Percentiles rank a stretch among this genome's conserved stretches.
Evolutionary conservation across 2,797 vertebrate species (phyloP).

Genomic region (Telmatherina bonti): DNA sequence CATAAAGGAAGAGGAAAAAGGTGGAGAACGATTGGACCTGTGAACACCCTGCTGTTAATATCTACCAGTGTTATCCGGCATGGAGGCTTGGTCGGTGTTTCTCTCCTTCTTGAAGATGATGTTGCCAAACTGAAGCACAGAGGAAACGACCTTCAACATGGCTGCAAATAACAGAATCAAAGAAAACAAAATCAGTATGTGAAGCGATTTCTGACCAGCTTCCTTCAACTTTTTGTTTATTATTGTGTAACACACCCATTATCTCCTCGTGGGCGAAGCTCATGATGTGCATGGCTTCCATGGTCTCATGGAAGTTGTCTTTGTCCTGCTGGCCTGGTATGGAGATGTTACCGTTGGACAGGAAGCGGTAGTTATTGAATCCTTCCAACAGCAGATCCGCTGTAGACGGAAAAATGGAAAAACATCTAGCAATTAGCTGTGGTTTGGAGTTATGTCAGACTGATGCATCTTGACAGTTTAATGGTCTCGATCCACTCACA

Average conservation of each 20-base stretch:
- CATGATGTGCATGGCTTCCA: slow-evolving; percentile 99
- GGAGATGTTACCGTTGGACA: slow-evolving; percentile 96
- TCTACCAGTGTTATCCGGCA: slow-evolving; percentile 99
- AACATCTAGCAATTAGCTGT: background rate
- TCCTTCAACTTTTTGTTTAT: background rate
- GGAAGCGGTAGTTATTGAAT: slow-evolving; percentile 95
- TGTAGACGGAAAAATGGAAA: slow-evolving; percentile 63
- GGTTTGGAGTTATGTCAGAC: background rate
- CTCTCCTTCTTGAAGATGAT: slow-evolving; percentile 98
- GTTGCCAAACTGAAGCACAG: slow-evolving; percentile 96
- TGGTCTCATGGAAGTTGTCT: slow-evolving; percentile 98
- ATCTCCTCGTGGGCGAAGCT: slow-evolving; percentile 97
- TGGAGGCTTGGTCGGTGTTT: slow-evolving; percentile 97
- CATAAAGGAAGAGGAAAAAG: slow-evolving; percentile 26
- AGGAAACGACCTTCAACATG: slow-evolving; percentile 96
- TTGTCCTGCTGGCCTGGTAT: slow-evolving; percentile 99
- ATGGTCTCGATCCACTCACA: slow-evolving; percentile 83
- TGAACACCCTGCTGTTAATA: background rate
- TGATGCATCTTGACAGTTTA: background rate
- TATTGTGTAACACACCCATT: slow-evolving; percentile 80
- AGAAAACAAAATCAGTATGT: slow-evolving; percentile 7
- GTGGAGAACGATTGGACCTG: slow-evolving; percentile 14
- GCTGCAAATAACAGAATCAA: slow-evolving; percentile 78
- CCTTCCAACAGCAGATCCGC: slow-evolving; percentile 96
- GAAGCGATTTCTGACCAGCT: background rate